phyloP scores from a whole-genome alignment of 2,888 invertebrate genomes.

The Drosophila tanythrix region DNA sequence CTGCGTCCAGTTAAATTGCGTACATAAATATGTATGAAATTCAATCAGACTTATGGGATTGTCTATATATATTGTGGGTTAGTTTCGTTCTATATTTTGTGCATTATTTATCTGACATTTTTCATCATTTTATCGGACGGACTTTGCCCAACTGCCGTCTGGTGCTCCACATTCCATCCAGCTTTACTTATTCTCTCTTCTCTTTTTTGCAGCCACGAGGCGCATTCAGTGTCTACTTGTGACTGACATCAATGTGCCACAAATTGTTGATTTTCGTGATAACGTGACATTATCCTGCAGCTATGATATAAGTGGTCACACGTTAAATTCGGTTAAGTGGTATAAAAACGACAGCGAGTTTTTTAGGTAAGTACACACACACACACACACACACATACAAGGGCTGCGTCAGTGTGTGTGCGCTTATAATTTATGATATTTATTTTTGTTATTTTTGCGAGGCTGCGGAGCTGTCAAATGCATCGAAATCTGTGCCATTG shows the following conservation, averaged over 20 bases:
- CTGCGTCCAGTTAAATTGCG: slow-evolving; percentile 7
- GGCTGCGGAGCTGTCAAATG: slow-evolving; percentile 68
- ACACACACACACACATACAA: background rate
- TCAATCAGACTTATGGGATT: slow-evolving; percentile 4
- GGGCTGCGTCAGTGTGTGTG: slow-evolving; percentile 26
- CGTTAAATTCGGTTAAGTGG: slow-evolving; percentile 86
- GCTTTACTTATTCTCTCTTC: slow-evolving; percentile 5
- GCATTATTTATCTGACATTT: slow-evolving; percentile 61
- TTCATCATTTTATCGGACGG: slow-evolving; percentile 72
- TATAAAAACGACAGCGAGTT: slow-evolving; percentile 85
- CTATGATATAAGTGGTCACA: slow-evolving; percentile 85
- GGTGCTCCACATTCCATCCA: background rate
- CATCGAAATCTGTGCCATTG: slow-evolving; percentile 64
- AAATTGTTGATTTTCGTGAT: slow-evolving; percentile 85
- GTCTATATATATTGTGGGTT: background rate
- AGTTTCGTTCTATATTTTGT: slow-evolving; percentile 41
- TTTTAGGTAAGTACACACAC: slow-evolving; percentile 84
- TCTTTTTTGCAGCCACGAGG: slow-evolving; percentile 60
- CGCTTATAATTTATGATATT: slow-evolving; percentile 70
- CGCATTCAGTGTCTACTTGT: slow-evolving; percentile 80
- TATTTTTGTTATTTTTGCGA: slow-evolving; percentile 57
- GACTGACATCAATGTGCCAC: slow-evolving; percentile 85
- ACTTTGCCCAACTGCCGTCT: slow-evolving; percentile 44
- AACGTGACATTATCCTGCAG: slow-evolving; percentile 85
- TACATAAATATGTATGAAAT: slow-evolving; percentile 22